Percentiles rank a stretch among this genome's conserved stretches.
Conservation (phyloP, 2,888 invertebrate species). For the Eupithecia exiguata region DNA sequence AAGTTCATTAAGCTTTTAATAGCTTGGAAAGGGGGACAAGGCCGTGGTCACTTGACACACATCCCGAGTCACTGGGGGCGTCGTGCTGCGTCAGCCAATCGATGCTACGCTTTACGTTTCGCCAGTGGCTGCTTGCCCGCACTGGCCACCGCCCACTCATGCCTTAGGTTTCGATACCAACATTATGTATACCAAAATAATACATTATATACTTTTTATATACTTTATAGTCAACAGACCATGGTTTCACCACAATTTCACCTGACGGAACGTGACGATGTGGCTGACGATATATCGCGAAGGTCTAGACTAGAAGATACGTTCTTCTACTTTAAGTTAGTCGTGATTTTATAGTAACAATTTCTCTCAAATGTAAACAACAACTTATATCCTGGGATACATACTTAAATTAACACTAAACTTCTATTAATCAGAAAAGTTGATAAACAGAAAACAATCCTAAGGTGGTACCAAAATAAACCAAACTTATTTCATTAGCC, state of each 20-base stretch:
- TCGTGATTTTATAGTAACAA: neutral
- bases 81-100: slow-evolving; percentile 79
- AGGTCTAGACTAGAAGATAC: neutral
- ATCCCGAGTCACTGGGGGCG: slow-evolving; percentile 71
- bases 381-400: neutral
- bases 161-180: slow-evolving; percentile 40
- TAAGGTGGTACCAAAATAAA: neutral
- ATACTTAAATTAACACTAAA: neutral
- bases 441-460: neutral
- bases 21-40: slow-evolving; percentile 79
- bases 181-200: slow-evolving; percentile 6
- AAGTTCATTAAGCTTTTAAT: slow-evolving; percentile 82
- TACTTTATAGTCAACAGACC: neutral
- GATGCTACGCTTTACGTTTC: slow-evolving; percentile 66
- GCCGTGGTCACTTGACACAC: slow-evolving; percentile 79
- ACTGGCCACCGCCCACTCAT: slow-evolving; percentile 69
- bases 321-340: neutral
- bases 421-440: neutral
- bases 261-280: neutral
- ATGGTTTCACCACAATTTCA: neutral
- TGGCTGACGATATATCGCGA: neutral
- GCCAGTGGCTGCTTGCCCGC: slow-evolving; percentile 56
- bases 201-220: slow-evolving; percentile 6
- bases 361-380: neutral
- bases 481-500: slow-evolving; percentile 30